Evolutionary conservation across 1,140 invertebrate species (phyloP).

Genomic region (Chrysomallon squamiferum): DNA sequence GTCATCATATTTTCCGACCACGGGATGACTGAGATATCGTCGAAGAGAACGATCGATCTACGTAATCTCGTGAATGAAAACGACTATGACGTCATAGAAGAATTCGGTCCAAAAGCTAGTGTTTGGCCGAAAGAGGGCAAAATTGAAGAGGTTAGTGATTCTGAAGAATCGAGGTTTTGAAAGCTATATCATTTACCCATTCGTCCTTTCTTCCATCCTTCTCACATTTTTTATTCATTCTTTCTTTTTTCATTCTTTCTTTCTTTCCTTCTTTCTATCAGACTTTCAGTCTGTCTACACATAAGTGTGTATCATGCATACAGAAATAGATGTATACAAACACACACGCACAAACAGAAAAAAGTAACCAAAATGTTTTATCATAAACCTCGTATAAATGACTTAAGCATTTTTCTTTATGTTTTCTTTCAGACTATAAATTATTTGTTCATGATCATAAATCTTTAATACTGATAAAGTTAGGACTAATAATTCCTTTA

Average conservation of each 20-base stretch:
- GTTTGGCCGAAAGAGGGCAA: not conserved
- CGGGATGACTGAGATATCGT: not conserved
- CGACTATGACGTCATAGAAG: not conserved
- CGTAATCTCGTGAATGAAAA: not conserved
- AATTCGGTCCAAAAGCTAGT: not conserved
- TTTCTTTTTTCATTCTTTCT: not conserved
- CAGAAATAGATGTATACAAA: not conserved
- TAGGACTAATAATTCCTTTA: too few species aligned
- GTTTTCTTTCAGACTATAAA: too few species aligned
- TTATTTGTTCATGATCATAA: too few species aligned
- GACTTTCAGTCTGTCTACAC: not conserved
- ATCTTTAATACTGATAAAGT: too few species aligned
- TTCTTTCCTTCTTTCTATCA: not conserved
- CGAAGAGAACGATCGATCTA: not conserved
- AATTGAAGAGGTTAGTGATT: not conserved
- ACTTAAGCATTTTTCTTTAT: too few species aligned
- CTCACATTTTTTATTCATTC: not conserved
- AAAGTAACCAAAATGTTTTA: too few species aligned
- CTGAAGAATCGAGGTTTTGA: not conserved
- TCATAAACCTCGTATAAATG: too few species aligned
- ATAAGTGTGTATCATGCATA: not conserved
- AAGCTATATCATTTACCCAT: not conserved
- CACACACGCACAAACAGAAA: too few species aligned
- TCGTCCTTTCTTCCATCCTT: not conserved
- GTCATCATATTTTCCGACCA: not conserved